Base-by-base conservation (phyloP, 2,888 invertebrate genomes). In the Oscheius onirici region DNA sequence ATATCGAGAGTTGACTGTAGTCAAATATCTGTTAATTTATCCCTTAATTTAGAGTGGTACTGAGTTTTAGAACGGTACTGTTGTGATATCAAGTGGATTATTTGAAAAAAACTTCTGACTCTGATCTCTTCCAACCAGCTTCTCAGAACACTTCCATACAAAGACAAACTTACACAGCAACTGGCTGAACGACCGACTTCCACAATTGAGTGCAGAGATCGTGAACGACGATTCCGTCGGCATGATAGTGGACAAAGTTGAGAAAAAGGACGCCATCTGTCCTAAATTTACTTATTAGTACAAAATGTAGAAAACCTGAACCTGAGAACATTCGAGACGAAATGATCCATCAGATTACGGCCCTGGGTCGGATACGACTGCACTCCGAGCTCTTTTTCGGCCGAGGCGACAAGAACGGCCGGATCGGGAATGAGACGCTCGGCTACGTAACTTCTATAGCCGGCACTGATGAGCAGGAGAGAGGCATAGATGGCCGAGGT, bases 401-500 rank as follows among this genome's bases (percentile, higher is more conserved):
- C 22, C 17, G n/a, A 17, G 20, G 17, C 49, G 17, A 49, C 22
- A 2, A 49, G 17, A 6, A 17, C 17, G 17, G 17, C 17, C 20
- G 1, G 49, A 17, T 10, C 76, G 11, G 55, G 44, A 13, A 77
- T 55, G 13, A 77, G 70, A 2, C 65, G 52, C 10, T 58, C 41
- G 17, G 69, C 40, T 3, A 40, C 13, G 11, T 57, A 58, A 13
- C 49, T 52, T 0, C 73, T 69, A 55, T 72, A 71, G 6, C 41
- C 6, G 13, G 68, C 60, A 44, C 41, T 6, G 2, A 70, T 0
- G 1, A 74, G 44, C 41, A 71, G 55, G 11, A 63, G 11, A 11
- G 74, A 73, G 61, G 46, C 60, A n/a, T 55, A 22, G 10, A 78
- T 1, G 13, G 74, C 74, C 2, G 75, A 66, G 13, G 28, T 26